Conservation (phyloP, 1,140 invertebrate species). For the Zaprionus lachaisei region DNA sequence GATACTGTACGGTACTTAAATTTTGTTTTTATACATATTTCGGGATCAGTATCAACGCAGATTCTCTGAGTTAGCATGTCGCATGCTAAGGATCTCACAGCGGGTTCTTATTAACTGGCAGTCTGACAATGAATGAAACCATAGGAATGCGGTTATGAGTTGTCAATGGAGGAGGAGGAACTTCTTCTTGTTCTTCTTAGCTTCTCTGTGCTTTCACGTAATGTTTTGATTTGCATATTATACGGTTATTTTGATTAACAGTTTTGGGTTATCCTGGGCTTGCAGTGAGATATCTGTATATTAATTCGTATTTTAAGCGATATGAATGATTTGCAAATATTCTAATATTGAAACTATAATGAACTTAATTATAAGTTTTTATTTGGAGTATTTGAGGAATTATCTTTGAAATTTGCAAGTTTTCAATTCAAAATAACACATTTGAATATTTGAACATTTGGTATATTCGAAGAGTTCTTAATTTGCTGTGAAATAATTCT, state of each 20-base stretch:
- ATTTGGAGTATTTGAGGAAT: too few relatives aligned
- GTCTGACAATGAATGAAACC: slow-evolving; percentile 70
- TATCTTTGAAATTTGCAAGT: too few relatives aligned
- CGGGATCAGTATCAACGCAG: neutral
- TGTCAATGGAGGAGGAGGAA: slow-evolving; percentile 18
- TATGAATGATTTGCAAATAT: neutral
- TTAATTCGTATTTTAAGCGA: neutral
- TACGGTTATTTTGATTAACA: slow-evolving; percentile 1
- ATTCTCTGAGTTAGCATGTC: slow-evolving; percentile 33
- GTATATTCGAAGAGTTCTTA: too few relatives aligned
- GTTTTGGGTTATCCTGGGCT: neutral
- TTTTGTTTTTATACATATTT: neutral
- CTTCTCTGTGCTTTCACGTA: neutral
- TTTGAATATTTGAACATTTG: too few relatives aligned
- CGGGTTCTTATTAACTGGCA: slow-evolving; percentile 59
- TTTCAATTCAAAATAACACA: too few relatives aligned
- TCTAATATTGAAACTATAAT: too few relatives aligned
- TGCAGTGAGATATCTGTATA: neutral
- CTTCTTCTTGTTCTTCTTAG: neutral
- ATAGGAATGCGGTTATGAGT: slow-evolving; percentile 56
- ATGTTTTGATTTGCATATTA: slow-evolving; percentile 6
- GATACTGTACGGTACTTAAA: slow-evolving; percentile 67
- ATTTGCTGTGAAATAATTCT: too few relatives aligned
- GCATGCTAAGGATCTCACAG: slow-evolving; percentile 46
- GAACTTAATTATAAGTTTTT: too few relatives aligned